A percentile compares a stretch with the other conserved stretches of the same genome.
These are phyloP conservation scores for Oreonectes daqikongensis DNA, from an alignment of 2,797 vertebrate species.

Conservation along the genomic window DNA sequence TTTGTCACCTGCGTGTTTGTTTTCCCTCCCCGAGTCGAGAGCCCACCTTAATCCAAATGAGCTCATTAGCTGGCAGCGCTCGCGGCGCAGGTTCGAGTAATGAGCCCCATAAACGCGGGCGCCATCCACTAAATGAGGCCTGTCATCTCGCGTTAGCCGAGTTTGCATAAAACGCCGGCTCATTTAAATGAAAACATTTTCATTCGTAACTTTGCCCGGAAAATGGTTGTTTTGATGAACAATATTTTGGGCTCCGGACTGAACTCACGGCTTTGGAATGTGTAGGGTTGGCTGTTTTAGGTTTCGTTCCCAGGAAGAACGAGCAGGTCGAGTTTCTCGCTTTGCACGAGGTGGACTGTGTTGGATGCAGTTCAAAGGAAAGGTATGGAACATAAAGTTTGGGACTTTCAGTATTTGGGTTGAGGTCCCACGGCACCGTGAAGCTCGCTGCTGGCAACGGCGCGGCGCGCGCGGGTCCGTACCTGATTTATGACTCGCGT, in stretches of 20 bases:
- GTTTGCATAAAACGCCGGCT: conserved; percentile 74
- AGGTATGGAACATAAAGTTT: conserved; percentile 55
- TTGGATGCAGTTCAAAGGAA: conserved; percentile 50
- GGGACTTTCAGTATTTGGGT: conserved; percentile 60
- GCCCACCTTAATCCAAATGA: conserved; percentile 73
- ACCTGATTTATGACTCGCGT: conserved; percentile 61
- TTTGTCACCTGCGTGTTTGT: conserved; percentile 74
- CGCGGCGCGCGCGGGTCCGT: conserved; percentile 47
- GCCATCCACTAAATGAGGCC: conserved; percentile 73
- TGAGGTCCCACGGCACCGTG: conserved; percentile 47
- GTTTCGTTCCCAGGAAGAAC: conserved; percentile 44
- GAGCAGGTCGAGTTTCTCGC: conserved; percentile 10
- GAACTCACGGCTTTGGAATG: conserved; percentile 61
- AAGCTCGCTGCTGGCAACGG: conserved; percentile 28
- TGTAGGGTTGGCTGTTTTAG: conserved; percentile 37
- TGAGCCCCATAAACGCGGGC: conserved; percentile 63
- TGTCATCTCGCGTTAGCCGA: conserved; percentile 64
- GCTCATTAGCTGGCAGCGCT: conserved; percentile 65
- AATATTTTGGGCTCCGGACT: conserved; percentile 53
- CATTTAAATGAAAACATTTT: conserved; percentile 74
- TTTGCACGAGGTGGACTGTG: neutral
- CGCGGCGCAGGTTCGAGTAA: conserved; percentile 51
- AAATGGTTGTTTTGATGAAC: conserved; percentile 67
- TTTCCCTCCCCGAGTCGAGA: conserved; percentile 63
- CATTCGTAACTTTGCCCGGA: conserved; percentile 68